Evolutionary conservation across 2,888 invertebrate species (phyloP).

Genomic region (Scaptomyza flava): DNA sequence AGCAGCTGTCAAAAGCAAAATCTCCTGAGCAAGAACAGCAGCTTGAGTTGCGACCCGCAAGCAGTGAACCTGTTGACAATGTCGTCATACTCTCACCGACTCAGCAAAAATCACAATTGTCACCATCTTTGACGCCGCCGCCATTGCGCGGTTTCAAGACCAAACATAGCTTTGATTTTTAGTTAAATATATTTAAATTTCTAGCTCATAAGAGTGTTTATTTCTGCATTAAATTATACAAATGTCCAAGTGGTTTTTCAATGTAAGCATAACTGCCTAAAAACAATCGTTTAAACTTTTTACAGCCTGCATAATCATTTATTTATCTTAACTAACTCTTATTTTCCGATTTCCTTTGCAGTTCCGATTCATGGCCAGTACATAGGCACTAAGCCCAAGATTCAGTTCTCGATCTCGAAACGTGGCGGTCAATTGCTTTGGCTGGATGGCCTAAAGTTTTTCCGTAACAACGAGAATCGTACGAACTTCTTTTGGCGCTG

Average conservation of each 20-base stretch:
- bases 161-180: slow-evolving; percentile 51
- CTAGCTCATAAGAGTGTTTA: slow-evolving; percentile 52
- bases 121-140: slow-evolving; percentile 37
- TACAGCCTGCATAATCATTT: not conserved
- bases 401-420: slow-evolving; percentile 83
- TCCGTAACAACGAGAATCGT: slow-evolving; percentile 84
- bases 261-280: slow-evolving; percentile 19
- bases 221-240: slow-evolving; percentile 58
- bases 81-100: slow-evolving; percentile 2
- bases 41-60: not conserved
- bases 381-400: slow-evolving; percentile 75
- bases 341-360: slow-evolving; percentile 5
- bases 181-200: slow-evolving; percentile 20
- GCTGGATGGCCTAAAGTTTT: slow-evolving; percentile 83
- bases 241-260: slow-evolving; percentile 55
- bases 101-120: slow-evolving; percentile 2
- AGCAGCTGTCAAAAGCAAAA: slow-evolving; percentile 4
- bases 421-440: slow-evolving; percentile 83
- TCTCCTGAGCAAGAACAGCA: not conserved
- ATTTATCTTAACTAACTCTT: slow-evolving; percentile 3
- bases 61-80: not conserved
- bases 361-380: slow-evolving; percentile 69
- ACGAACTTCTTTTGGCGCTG: slow-evolving; percentile 84
- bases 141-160: slow-evolving; percentile 53
- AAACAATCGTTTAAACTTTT: not conserved